phyloP scores from a whole-genome alignment of 2,797 vertebrate genomes.

The Kryptopterus vitreolus region DNA sequence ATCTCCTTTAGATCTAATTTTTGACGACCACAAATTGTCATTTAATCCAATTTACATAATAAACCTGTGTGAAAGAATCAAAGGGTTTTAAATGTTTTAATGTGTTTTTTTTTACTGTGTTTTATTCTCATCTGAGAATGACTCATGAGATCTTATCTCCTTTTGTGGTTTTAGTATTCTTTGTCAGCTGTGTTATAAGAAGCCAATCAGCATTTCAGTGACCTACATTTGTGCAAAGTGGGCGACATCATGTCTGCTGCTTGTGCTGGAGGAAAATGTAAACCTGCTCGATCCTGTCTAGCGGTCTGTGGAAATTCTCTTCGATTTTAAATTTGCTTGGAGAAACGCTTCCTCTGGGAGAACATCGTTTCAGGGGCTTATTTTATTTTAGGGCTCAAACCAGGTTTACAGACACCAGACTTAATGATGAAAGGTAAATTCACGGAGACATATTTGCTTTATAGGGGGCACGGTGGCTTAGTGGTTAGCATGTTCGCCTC shows the following conservation, averaged over 20 bases:
- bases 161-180: conserved; percentile 28
- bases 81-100: background rate
- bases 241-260: conserved; percentile 37
- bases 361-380: background rate
- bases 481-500: no score
- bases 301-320: background rate
- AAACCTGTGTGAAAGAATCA: background rate
- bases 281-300: background rate
- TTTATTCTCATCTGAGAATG: conserved; percentile 34
- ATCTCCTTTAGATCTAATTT: no score
- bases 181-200: conserved; percentile 51
- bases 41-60: background rate
- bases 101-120: no score
- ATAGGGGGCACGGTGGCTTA: no score
- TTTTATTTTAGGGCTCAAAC: no score
- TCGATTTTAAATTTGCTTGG: background rate
- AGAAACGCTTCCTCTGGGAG: background rate
- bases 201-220: conserved; percentile 62
- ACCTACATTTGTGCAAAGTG: conserved; percentile 63
- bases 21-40: background rate
- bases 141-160: conserved; percentile 38
- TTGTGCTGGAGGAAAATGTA: conserved; percentile 3
- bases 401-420: no score
- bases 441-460: no score
- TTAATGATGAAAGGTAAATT: no score